Base-by-base conservation (phyloP, 2,888 invertebrate species). In the Saturnia japonica region DNA sequence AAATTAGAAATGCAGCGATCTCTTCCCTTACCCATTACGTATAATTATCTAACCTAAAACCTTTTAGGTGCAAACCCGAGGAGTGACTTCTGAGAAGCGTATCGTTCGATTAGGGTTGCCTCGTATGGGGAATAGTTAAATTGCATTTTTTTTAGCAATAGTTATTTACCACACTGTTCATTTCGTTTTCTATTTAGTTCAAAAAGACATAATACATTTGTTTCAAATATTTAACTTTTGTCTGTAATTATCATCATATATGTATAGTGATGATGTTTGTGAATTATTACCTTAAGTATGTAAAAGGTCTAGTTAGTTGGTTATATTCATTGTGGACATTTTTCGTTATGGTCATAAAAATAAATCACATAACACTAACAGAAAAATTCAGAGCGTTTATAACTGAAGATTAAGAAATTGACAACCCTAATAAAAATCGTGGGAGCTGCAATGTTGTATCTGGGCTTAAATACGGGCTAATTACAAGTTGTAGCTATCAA, bases 41-140 rank as follows among this genome's bases (percentile, higher is more conserved):
- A 85, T 93, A 93, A 94, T 94, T 93, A 93, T 91, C 90, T 88
- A 91, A 91, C 93, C 93, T 84, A 91, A 93, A 94, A 94, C 93
- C 93, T 94, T 93, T 94, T 94, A 94, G 85, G 83, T 87, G 88
- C 84, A 85, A 85, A 89, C 81, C 79, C 83, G 80, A 85, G 83
- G 80, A 88, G 87, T 88, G 83, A 89, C 86, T 93, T 93, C 91
- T 90, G 81, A 93, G 94, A 93, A 93, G 82, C 82, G 80, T 85
- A 86, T 83, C 83, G 78, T 75, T 77, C 74, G 77, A 75, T 54
- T 77, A 79, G 80, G 80, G 82, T 77, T 76, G 74, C 72, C 75
- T 75, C 69, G 25, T 64, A 66, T 69, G 7, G 2, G 9, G 16
- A 22, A 57, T 25, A 57, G 12, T 57, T 25, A 12, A 25, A 22